Conservation (phyloP, 2,888 invertebrate species). For the Mesopsocus fuscifrons region DNA sequence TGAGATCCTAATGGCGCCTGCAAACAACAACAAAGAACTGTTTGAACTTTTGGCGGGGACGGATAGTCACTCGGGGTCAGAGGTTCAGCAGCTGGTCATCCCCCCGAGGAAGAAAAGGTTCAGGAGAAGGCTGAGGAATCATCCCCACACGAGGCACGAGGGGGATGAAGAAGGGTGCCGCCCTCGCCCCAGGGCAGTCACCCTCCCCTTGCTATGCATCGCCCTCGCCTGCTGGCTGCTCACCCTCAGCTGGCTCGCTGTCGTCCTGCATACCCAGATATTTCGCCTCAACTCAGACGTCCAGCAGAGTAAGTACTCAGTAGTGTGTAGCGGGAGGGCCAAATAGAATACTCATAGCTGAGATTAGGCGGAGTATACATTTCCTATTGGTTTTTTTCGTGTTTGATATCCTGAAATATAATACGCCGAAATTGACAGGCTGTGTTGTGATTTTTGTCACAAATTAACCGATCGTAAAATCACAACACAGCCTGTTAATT, state of each 20-base stretch:
- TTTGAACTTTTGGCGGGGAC: constrained; percentile 41
- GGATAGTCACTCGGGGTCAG: constrained; percentile 36
- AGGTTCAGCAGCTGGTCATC: constrained; percentile 34
- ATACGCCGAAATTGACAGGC: too few species aligned
- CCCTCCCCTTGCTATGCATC: constrained; percentile 4
- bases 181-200: constrained; percentile 11
- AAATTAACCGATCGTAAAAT: too few species aligned
- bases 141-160: constrained; percentile 1
- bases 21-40: constrained; percentile 39
- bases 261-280: constrained; percentile 24
- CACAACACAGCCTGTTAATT: too few species aligned
- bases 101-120: constrained; percentile 36
- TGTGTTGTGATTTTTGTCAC: too few species aligned
- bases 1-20: too few species aligned
- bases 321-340: too few species aligned
- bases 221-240: constrained; percentile 21
- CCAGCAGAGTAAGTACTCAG: constrained; percentile 23
- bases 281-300: constrained; percentile 24
- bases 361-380: too few species aligned
- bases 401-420: constrained; percentile 11
- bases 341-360: too few species aligned
- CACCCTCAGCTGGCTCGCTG: constrained; percentile 24
- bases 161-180: neutral
- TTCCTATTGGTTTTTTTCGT: constrained; percentile 6
- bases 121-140: constrained; percentile 18